Percentiles rank a stretch among this genome's conserved stretches.
Conservation (phyloP, 1,140 invertebrate species). For the Leptinotarsa texana region DNA sequence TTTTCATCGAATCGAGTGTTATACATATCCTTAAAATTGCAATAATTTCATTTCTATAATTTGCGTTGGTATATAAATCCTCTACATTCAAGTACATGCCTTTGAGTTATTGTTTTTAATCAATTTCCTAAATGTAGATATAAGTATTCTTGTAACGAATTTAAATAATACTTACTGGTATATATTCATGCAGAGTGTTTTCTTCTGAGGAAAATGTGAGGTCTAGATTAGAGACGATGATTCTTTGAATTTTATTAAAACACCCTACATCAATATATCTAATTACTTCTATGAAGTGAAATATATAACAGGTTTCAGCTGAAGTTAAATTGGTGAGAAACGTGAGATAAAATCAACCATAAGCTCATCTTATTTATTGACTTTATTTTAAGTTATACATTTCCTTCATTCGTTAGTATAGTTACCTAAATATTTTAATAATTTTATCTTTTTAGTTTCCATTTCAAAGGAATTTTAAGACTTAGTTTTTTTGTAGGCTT, state of each 20-base stretch:
- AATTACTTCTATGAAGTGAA: slow-evolving; percentile 47
- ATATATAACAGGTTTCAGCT: slow-evolving; percentile 23
- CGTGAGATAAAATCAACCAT: not conserved
- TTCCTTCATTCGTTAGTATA: slow-evolving; percentile 1
- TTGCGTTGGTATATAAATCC: slow-evolving; percentile 17
- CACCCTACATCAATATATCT: slow-evolving; percentile 26
- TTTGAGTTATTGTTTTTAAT: not conserved
- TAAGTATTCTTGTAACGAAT: slow-evolving; percentile 51
- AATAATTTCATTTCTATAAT: slow-evolving; percentile 31
- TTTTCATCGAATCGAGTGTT: not conserved
- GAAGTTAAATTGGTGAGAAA: not conserved
- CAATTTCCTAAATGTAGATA: slow-evolving; percentile 27
- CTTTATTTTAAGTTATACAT: slow-evolving; percentile 1
- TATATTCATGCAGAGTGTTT: slow-evolving; percentile 18
- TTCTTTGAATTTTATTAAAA: not conserved
- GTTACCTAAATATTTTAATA: not conserved
- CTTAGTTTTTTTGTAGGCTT: not conserved
- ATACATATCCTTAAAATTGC: slow-evolving; percentile 39
- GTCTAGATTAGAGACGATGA: not conserved
- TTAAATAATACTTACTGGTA: slow-evolving; percentile 38
- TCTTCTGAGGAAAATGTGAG: not conserved
- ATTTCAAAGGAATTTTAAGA: not conserved
- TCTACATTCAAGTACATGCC: slow-evolving; percentile 19
- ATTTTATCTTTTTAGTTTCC: not conserved
- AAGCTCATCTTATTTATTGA: slow-evolving; percentile 14